Evolutionary conservation across 2,113 vertebrate species (phyloP), one percentile per base, ranked within the genome.

Genomic region (human (Homo sapiens)): DNA sequence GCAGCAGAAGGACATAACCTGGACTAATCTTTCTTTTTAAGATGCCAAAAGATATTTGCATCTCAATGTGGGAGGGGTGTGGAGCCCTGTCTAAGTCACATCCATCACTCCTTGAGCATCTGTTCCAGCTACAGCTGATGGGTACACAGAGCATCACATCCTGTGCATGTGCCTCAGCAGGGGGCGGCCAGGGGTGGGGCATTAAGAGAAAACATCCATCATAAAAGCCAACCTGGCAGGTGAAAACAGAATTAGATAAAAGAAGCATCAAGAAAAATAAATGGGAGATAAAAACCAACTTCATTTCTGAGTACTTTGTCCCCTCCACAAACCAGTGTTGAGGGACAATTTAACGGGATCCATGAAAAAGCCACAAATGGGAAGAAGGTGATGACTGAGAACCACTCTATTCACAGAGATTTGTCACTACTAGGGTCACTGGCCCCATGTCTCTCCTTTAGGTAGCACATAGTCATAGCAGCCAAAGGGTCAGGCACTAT

Each of bases 21-120:
- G 78, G 23, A 50, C 89, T 98, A 95, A 98, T 97, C 91, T 82
- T 13, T 68, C 97, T 96, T 99, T 98, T 97, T 68, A 93, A 98
- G 98, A 98, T 88, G 88, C 93, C 98, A 90, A 93, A 90, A 97
- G 97, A 85, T 32, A 99, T 98, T 98, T 98, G 98, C 98, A 99
- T 99, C 98, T 97, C 80, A 99, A 99, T 78, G 76, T 83, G 76
- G 57, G 76, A 57, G 94, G 89, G 87, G 40, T 20, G 43, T 52
- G 97, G 45, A 92, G 97, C 45, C 82, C 92, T 18, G 89, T 82
- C 81, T 96, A 98, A 98, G 98, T 97, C 94, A 55, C 40, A 79
- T 20, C 22, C 22, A 0, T 70, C 68, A 96, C 97, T 97, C 40
- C 6, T 6, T 70, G 8, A 0, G 96, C 99, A 99, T 99, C 98